Base-by-base conservation (phyloP, 1,140 invertebrate species). In the Lepidostoma basale region DNA sequence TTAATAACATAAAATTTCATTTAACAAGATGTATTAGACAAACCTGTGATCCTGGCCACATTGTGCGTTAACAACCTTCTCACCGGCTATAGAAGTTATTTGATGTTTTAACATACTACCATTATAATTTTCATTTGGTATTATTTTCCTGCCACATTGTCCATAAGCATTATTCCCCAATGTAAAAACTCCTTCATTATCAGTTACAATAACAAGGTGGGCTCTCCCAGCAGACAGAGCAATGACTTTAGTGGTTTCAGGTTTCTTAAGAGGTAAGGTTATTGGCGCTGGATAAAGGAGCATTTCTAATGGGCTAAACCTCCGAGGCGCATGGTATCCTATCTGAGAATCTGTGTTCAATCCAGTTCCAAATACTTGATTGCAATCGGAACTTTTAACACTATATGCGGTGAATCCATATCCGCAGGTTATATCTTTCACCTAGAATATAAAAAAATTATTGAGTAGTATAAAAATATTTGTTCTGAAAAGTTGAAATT, bases 121-220 rank as follows among this genome's bases (percentile, higher is more conserved):
- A 39, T 76, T 80, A 75, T 94, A 96, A 56, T 90, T 82, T 81
- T 98, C 95, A 74, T 90, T 84, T 18, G 86, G 76, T 72, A 97
- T 88, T 72, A 97, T 89, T 62, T 83, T 83, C 47, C 96, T 82
- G 0, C 95, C 96, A 82, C 97, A 98, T 78, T 98, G 97, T 9
- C 97, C 97, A 81, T 93, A 97, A 0, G 89, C 85, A 86, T 98
- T 98, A 77, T 96, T 96, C 14, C 97, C 97, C 70, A 97, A 78
- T 36, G 91, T 88, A 74, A 91, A 97, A 0, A 96, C 84, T 45
- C 87, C 88, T 76, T 92, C 92, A 76, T 89, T 88, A 67, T 90
- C 87, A 2, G 94, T 95, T 8, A 95, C 77, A 49, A 96, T 84
- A 3, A 94, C 79, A 8, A 91, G 87, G 81, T 99, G 97, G 3